Base-by-base conservation (phyloP, 2,113 vertebrate genomes). In the Neolamprologus caudopunctatus region DNA sequence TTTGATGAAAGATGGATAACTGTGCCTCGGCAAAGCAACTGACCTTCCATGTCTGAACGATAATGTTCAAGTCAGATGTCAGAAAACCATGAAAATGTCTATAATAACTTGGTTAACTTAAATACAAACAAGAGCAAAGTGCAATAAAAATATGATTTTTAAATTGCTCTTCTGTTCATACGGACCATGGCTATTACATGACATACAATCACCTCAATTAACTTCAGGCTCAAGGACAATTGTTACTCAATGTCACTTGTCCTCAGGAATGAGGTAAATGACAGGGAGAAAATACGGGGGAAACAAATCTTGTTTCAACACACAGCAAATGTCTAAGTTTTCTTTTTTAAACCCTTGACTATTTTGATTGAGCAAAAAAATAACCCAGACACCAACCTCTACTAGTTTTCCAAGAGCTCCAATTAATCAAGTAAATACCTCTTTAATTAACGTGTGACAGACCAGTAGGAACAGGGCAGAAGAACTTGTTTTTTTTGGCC, bases 341-440 rank as follows among this genome's bases (percentile, higher is more conserved):
- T 82, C 40, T 81, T 83, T 89, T 93, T 78, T 35, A 81, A 45
- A 82, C 78, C 87, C 92, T 93, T 91, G 73, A 91, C 79, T 14
- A 26, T 68, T 95, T 92, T 92, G 80, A 92, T 82, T 82, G 63
- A 53, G 28, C 61, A 55, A 81, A 86, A 84, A 88, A 89, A 87
- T 40, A 89, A 28, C n/a, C 63, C 53, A 61, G 33, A 84, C 55
- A 61, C 71, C 47, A 85, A 80, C 54, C 81, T 89, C 75, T 31
- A 54, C 66, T 83, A 61, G 42, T 54, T 93, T 85, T 85, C 16
- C 45, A 58, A 82, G 84, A 83, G 53, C 85, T 66, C 68, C 82
- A 93, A 96, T 94, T 94, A 94, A 94, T 94, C 84, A 90, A 92
- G 85, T 83, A 90, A 95, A 93, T 63, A 84, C 58, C 85, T 89